These are phyloP conservation scores for Sinocyclocheilus maitianheensis DNA, from an alignment of 2,113 vertebrate species.

Conservation along the genomic window DNA sequence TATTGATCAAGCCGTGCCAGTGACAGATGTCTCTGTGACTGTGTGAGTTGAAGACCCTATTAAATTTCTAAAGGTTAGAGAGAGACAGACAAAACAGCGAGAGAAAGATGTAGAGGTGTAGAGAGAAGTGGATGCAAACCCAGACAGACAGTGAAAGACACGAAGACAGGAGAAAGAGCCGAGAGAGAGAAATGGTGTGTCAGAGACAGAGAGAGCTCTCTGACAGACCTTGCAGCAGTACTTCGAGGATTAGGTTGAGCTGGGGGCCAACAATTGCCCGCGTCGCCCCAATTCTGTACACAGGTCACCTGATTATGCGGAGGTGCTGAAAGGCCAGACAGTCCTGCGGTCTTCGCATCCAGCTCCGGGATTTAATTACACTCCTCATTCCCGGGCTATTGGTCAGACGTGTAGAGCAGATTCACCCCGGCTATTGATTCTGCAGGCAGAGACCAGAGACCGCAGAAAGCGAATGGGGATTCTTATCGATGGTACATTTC, in stretches of 20 bases:
- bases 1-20: slow-evolving; percentile 67
- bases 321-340: slow-evolving; percentile 62
- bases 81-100: slow-evolving; percentile 20
- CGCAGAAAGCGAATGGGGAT: slow-evolving; percentile 45
- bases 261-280: slow-evolving; percentile 5
- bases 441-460: slow-evolving; percentile 50
- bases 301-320: slow-evolving; percentile 61
- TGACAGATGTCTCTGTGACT: slow-evolving; percentile 66
- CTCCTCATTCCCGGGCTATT: slow-evolving; percentile 52
- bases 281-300: slow-evolving; percentile 40
- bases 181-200: neutral
- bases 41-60: slow-evolving; percentile 64
- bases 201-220: neutral
- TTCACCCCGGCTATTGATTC: slow-evolving; percentile 69
- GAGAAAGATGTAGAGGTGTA: slow-evolving; percentile 2
- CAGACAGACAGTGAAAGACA: neutral
- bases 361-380: slow-evolving; percentile 74
- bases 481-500: slow-evolving; percentile 73
- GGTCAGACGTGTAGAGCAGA: slow-evolving; percentile 55
- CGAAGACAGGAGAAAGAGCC: neutral
- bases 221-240: neutral
- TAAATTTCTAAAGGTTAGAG: slow-evolving; percentile 64
- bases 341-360: slow-evolving; percentile 59
- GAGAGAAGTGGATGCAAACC: neutral
- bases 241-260: slow-evolving; percentile 3